Base-by-base conservation (phyloP, 2,888 invertebrate genomes). In the Resseliella maxima region DNA sequence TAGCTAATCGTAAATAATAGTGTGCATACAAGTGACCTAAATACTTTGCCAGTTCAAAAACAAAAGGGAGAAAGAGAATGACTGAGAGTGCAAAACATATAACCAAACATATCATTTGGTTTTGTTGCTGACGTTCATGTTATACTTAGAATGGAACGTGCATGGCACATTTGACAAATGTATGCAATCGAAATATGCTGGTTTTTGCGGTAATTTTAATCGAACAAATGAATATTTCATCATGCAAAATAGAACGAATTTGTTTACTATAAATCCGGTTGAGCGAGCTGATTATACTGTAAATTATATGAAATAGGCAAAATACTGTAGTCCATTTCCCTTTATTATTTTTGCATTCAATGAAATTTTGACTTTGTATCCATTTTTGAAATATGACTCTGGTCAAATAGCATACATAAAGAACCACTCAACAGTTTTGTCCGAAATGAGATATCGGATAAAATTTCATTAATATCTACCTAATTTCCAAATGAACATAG, bases 1-100 rank as follows among this genome's bases (percentile, higher is more conserved):
- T 72, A 72, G 72, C 72, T 2, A 72, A 35, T 72, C 72, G 31
- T 72, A 72, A 72, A 72, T 72, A 72, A 72, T 72, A 72, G 72
- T 72, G 31, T 72, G 72, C 35, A 35, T n/a, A 72, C 72, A 72
- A 72, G 72, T 72, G 72, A 72, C 72, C 72, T 72, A 72, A 31
- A 72, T 72, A 72, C 72, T 31, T 50, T 1, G 15, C 15, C 72
- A 72, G 72, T 15, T 18, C 72, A 72, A 15, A 15, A 8, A 31
- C 31, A 15, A 50, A 18, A 8, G 18, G 18, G 46, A 50, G 46
- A 6, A 18, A 50, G 18, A 6, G 18, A 50, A 18, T 18, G 18
- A 18, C 12, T 15, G 46, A 8, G 18, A 50, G 15, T 15, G 18
- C 18, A 50, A 50, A 2, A 50, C 15, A 18, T 1, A 50, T 2